Percentiles rank a stretch among this genome's conserved stretches.
Evolutionary conservation across 2,113 vertebrate genomes (phyloP).

Genomic region (Amphiprion percula): DNA sequence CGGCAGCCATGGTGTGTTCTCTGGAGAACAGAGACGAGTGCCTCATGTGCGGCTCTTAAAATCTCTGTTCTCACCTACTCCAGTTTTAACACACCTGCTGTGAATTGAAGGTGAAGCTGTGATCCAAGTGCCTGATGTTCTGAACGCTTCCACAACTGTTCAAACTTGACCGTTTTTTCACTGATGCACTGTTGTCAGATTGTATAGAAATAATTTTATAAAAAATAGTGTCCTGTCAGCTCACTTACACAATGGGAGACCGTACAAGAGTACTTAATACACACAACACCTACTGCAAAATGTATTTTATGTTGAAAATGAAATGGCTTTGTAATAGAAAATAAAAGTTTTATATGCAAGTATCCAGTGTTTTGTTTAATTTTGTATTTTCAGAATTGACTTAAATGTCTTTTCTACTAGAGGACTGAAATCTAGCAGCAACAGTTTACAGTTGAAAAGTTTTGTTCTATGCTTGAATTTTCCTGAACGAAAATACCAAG

Average conservation of each 20-base stretch:
- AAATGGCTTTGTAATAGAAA: conserved; percentile 24
- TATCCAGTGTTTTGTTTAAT: neutral
- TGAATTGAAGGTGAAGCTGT: neutral
- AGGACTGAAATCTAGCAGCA: no score
- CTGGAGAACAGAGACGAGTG: conserved; percentile 96
- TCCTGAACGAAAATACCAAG: no score
- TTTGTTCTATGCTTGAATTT: no score
- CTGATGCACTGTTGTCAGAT: conserved; percentile 1
- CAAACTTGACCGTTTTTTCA: neutral
- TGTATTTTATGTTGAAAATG: neutral
- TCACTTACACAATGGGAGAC: neutral
- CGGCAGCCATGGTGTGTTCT: conserved; percentile 96
- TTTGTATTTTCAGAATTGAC: no score
- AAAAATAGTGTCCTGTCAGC: neutral
- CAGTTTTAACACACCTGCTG: neutral
- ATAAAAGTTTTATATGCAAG: conserved; percentile 34
- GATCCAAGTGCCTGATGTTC: neutral
- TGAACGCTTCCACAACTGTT: neutral
- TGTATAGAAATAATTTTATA: conserved; percentile 52
- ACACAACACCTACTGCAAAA: neutral
- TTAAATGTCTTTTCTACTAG: no score
- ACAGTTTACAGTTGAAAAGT: no score
- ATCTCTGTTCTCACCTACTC: fast-evolving
- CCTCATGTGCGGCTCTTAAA: conserved; percentile 93
- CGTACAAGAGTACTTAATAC: no score